Evolutionary conservation across 2,797 vertebrate species (phyloP).

Genomic region (Sebastes hubbsi): DNA sequence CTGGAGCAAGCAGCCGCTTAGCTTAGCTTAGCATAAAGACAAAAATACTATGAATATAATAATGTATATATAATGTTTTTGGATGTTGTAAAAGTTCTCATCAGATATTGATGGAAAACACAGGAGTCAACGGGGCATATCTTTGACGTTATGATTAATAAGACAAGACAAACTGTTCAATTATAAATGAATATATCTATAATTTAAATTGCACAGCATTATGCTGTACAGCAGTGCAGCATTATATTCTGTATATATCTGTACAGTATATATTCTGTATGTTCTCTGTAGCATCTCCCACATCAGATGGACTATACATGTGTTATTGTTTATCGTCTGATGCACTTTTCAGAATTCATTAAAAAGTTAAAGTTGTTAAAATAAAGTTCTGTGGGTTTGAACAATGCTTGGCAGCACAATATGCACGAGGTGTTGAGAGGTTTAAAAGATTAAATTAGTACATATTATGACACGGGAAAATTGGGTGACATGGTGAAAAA

Average conservation of each 20-base stretch:
- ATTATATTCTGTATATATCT: neutral
- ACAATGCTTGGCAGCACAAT: neutral
- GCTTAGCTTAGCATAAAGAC: too few species aligned
- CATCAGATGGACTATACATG: neutral
- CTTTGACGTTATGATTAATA: too few species aligned
- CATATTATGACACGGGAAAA: neutral
- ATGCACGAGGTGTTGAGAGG: neutral
- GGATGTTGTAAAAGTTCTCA: too few species aligned
- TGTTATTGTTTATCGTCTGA: neutral
- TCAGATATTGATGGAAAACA: too few species aligned
- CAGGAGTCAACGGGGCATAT: too few species aligned
- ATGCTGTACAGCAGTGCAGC: too few species aligned
- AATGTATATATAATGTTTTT: too few species aligned
- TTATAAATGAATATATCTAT: neutral
- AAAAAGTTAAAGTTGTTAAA: neutral
- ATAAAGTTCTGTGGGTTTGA: conserved; percentile 5
- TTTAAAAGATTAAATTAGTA: conserved; percentile 2
- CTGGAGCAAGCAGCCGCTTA: too few species aligned
- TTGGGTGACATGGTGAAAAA: neutral
- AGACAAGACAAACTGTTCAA: neutral
- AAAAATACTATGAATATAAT: too few species aligned
- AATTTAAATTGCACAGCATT: too few species aligned
- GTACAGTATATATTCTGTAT: neutral
- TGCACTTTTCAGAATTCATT: neutral
- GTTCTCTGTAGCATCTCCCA: neutral